Conservation (phyloP, 2,888 invertebrate species). For the Drosophila sordidapex region DNA sequence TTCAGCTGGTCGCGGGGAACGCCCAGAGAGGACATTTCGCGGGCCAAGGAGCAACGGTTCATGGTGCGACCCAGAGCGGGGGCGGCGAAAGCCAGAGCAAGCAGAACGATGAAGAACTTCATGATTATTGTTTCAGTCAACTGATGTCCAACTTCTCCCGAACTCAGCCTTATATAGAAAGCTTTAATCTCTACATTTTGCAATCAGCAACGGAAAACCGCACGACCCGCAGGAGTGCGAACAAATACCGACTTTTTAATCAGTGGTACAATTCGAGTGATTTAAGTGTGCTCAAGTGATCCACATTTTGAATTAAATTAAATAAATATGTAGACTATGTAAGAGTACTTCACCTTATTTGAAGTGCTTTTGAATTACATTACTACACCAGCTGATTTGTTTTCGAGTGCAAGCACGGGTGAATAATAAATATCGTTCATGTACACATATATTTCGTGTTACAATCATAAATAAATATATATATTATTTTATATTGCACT, state of each 20-base stretch:
- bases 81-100: conserved; percentile 46
- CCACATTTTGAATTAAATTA: not conserved
- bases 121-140: conserved; percentile 47
- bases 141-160: conserved; percentile 33
- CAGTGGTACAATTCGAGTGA: not conserved
- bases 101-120: conserved; percentile 37
- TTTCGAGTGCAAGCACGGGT: not conserved
- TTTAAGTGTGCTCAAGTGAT: conserved; percentile 3
- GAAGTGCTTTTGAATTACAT: not conserved
- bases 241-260: not conserved
- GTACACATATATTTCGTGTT: not conserved
- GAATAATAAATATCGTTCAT: not conserved
- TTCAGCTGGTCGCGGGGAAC: conserved; percentile 67
- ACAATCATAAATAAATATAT: not conserved
- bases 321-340: not conserved
- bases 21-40: conserved; percentile 70
- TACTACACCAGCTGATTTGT: not conserved
- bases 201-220: conserved; percentile 7
- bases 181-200: not conserved
- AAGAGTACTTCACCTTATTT: not conserved
- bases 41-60: conserved; percentile 73
- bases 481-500: not conserved
- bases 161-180: conserved; percentile 7
- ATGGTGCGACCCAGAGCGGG: conserved; percentile 61
- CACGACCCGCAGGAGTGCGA: not conserved